Evolutionary conservation across 2,797 vertebrate genomes (phyloP).

Genomic region (Brachyalestes nurse): DNA sequence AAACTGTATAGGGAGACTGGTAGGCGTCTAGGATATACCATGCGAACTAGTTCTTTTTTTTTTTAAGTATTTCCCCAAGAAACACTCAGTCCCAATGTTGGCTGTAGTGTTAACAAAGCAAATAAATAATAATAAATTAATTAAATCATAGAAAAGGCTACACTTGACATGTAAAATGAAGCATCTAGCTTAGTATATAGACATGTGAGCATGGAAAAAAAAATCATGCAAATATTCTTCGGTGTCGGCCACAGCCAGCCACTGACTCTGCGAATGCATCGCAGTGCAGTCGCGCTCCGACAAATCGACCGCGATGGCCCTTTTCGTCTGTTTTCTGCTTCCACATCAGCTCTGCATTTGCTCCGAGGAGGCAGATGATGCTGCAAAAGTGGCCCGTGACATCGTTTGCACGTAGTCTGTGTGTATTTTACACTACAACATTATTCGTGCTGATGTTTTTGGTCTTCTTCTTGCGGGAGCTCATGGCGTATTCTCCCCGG

Average conservation of each 20-base stretch:
- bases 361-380: constrained; percentile 3
- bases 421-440: constrained; percentile 82
- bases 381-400: constrained; percentile 18
- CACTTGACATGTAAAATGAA: constrained; percentile 62
- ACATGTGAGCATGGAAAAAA: neutral
- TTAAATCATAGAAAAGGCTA: constrained; percentile 68
- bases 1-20: constrained; percentile 1
- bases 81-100: neutral
- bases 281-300: constrained; percentile 1
- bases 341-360: neutral
- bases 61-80: neutral
- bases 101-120: neutral
- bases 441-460: constrained; percentile 80
- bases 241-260: constrained; percentile 23
- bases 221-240: constrained; percentile 35
- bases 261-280: neutral
- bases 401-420: constrained; percentile 59
- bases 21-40: constrained; percentile 27
- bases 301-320: constrained; percentile 3
- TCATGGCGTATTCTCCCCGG: constrained; percentile 93
- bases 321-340: constrained; percentile 14
- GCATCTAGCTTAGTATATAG: constrained; percentile 62
- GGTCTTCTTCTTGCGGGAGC: constrained; percentile 88
- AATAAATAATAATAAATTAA: constrained; percentile 60
- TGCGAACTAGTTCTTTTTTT: constrained; percentile 14